These are phyloP conservation scores for Hexactinellida sp. DNA, from an alignment of 37 sponge, comb jelly and placozoan genomes.

Conservation along the genomic window DNA sequence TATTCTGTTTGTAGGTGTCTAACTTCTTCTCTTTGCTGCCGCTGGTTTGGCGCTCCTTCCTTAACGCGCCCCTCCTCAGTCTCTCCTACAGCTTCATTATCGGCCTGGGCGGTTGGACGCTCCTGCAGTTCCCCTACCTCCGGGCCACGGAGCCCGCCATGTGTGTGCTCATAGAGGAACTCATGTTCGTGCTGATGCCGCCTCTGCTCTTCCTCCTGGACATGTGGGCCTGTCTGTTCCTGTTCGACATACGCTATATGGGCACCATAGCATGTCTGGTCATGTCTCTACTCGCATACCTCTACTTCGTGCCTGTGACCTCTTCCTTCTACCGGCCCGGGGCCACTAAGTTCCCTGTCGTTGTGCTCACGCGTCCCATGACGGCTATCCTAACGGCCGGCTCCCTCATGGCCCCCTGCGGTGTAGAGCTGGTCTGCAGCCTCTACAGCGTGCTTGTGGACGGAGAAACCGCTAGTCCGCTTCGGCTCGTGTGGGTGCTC, in stretches of 20 bases:
- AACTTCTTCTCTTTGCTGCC: constrained; percentile 8
- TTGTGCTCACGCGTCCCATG: neutral
- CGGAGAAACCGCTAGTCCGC: neutral
- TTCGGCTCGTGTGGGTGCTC: neutral
- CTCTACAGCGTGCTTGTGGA: neutral
- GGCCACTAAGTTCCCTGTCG: neutral
- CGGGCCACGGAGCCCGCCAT: neutral
- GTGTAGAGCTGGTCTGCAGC: neutral
- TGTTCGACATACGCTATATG: neutral
- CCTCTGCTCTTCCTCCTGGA: neutral
- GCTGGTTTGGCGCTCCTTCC: neutral
- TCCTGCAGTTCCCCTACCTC: neutral
- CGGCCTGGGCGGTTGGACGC: neutral
- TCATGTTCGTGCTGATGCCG: neutral
- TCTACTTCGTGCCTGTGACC: neutral
- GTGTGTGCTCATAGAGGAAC: constrained; percentile 8
- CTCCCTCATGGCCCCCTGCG: constrained; percentile 1
- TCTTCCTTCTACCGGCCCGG: constrained; percentile 3
- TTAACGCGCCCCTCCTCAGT: neutral
- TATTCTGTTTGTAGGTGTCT: neutral
- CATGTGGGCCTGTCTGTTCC: constrained; percentile 10
- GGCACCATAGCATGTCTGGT: neutral
- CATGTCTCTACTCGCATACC: neutral
- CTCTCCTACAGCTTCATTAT: constrained; percentile 2
- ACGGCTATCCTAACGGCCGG: neutral